A percentile compares a stretch with the other conserved stretches of the same genome.
These are phyloP conservation scores for Bombylius major DNA, from an alignment of 2,888 invertebrate species.

Conservation along the genomic window DNA sequence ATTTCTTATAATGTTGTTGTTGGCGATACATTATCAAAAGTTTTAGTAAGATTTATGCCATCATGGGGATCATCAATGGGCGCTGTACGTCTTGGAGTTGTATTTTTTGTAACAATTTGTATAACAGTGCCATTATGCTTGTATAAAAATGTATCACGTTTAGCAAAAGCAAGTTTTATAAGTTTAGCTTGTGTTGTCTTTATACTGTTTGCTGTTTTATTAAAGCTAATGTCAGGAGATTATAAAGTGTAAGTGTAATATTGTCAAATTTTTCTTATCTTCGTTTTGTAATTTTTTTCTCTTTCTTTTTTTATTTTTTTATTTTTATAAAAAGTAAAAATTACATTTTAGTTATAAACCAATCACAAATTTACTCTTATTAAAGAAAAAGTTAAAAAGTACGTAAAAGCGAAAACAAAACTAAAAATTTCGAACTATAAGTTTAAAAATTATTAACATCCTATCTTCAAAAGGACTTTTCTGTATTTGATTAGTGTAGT, in stretches of 20 bases:
- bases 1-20: constrained; percentile 79
- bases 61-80: constrained; percentile 37
- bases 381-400: no score
- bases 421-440: no score
- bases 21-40: constrained; percentile 74
- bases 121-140: constrained; percentile 68
- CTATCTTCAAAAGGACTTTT: no score
- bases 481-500: no score
- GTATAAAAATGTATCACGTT: constrained; percentile 53
- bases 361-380: no score
- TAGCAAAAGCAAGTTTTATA: constrained; percentile 35
- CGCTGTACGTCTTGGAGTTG: constrained; percentile 40
- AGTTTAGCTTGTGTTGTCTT: constrained; percentile 56
- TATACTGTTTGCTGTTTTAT: constrained; percentile 53
- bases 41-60: constrained; percentile 54
- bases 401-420: no score
- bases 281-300: no score
- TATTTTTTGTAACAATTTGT: constrained; percentile 56
- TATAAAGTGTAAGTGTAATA: constrained; percentile 48
- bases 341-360: no score
- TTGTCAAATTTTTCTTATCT: constrained; percentile 19
- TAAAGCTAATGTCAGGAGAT: constrained; percentile 35
- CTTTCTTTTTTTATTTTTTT: neutral
- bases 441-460: no score
- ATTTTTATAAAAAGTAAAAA: neutral